Base-by-base conservation (phyloP, 1,140 invertebrate species). In the Formica selysi region DNA sequence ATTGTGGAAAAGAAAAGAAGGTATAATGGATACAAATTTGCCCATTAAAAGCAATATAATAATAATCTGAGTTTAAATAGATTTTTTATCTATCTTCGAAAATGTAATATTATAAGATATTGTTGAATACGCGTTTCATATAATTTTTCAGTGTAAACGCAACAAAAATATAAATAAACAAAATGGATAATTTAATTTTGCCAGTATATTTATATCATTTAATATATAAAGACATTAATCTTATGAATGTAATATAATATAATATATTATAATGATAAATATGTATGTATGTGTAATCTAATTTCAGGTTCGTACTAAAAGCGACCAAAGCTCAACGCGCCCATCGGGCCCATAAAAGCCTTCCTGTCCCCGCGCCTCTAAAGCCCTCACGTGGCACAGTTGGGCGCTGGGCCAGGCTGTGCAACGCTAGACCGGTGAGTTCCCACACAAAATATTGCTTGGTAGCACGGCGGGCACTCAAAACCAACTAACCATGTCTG, bases 401-500 rank as follows among this genome's bases (percentile, higher is more conserved):
- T 68, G 76, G 76, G 79, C 79, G 68, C 68, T 83, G 79, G 79
- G 79, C 68, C 68, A 74, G 79, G 79, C 79, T 16, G 64, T 41
- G 54, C 79, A 29, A 86, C 93, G 91, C 88, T 90, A 93, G 91
- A 94, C 91, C 90, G 94, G 94, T 95, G 94, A 95, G 94, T 95
- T 95, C 86, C 93, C 91, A 94, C 91, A 93, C 94, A 95, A 94
- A 95, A 95, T 95, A 94, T 93, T 92, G 91, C 91, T 94, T 95
- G 91, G 91, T 94, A 93, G 92, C 91, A 93, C 91, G 87, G 91
- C 86, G 93, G 94, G 93, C 92, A 94, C 92, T 94, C 93, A 95
- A 94, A 94, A 92, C 92, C 92, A 94, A 95, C 90, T 95, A 95
- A 95, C 93, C 85, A 95, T 95, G 95, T 95, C 94, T 95, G 94